These are phyloP conservation scores for Lontra canadensis DNA, from an alignment of 2,113 vertebrate genomes.

Conservation along the genomic window DNA sequence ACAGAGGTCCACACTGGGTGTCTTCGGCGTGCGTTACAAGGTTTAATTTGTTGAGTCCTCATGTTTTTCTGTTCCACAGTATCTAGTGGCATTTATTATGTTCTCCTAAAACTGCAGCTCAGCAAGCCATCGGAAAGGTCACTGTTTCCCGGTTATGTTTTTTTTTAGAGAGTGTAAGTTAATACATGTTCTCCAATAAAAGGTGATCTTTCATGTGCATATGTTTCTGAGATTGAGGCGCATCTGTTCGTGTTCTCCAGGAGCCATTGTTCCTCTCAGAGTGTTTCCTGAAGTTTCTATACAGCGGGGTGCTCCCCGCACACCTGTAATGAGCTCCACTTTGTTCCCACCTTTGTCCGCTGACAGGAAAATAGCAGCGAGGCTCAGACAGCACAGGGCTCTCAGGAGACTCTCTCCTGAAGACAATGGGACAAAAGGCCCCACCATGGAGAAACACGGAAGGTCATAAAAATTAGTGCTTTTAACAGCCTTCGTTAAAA, in stretches of 20 bases:
- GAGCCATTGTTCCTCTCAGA: background rate
- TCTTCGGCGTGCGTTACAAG: slow-evolving; percentile 74
- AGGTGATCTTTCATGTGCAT: slow-evolving; percentile 66
- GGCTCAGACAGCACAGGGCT: background rate
- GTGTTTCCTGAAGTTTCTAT: background rate
- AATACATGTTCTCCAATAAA: slow-evolving; percentile 78
- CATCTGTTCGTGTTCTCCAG: background rate
- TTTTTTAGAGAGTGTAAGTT: slow-evolving; percentile 72
- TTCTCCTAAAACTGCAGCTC: slow-evolving; percentile 78
- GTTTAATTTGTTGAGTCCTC: slow-evolving; percentile 83
- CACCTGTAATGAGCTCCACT: fast-evolving
- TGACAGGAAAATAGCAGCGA: background rate
- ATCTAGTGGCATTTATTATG: slow-evolving; percentile 82
- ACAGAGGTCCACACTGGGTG: slow-evolving; percentile 48
- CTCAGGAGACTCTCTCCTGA: background rate
- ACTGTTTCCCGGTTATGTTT: slow-evolving; percentile 70
- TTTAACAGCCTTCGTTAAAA: background rate
- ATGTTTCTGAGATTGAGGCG: slow-evolving; percentile 52
- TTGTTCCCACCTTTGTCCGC: background rate
- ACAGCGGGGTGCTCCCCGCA: background rate
- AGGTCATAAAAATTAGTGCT: background rate
- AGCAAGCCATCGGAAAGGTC: slow-evolving; percentile 82
- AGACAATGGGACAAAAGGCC: background rate
- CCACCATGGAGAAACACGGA: background rate
- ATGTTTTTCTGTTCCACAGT: slow-evolving; percentile 74